Evolutionary conservation across 1,140 invertebrate species (phyloP).

Genomic region (Muscidifurax raptorellus): DNA sequence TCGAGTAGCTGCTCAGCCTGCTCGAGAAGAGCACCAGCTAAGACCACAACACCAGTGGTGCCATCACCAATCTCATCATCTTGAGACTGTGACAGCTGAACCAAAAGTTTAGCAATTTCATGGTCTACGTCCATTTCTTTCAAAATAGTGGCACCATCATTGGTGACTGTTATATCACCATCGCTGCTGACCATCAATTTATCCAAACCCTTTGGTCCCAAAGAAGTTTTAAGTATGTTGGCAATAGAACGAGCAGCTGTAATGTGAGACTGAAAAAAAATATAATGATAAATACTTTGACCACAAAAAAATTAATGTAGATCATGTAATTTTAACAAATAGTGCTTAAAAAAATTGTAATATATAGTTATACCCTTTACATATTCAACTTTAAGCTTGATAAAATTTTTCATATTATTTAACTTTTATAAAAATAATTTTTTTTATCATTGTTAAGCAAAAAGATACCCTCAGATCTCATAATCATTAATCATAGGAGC

Average conservation of each 20-base stretch:
- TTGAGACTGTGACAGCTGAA: slow-evolving; percentile 98
- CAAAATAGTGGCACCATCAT: slow-evolving; percentile 99
- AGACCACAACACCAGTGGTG: slow-evolving; percentile 98
- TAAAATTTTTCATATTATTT: neutral
- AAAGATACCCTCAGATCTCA: slow-evolving; percentile 69
- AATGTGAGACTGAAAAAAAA: slow-evolving; percentile 92
- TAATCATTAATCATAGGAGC: slow-evolving; percentile 72
- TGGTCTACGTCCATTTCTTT: slow-evolving; percentile 99
- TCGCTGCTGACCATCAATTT: slow-evolving; percentile 98
- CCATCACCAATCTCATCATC: slow-evolving; percentile 99
- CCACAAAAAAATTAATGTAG: no score
- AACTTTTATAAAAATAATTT: neutral
- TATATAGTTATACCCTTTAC: neutral
- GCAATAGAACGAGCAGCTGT: slow-evolving; percentile 94
- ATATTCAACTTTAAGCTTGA: neutral
- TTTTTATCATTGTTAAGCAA: neutral
- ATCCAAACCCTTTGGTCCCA: slow-evolving; percentile 97
- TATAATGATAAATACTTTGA: slow-evolving; percentile 38
- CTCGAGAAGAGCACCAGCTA: slow-evolving; percentile 94
- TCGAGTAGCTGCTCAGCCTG: slow-evolving; percentile 95
- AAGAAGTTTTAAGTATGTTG: slow-evolving; percentile 91
- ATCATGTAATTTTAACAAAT: no score
- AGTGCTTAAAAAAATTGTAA: neutral
- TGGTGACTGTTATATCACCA: slow-evolving; percentile 98
- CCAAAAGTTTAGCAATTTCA: slow-evolving; percentile 98